Evolutionary conservation across 2,888 invertebrate species (phyloP), one percentile per base, ranked within the genome.

Genomic region (Pocota personata): DNA sequence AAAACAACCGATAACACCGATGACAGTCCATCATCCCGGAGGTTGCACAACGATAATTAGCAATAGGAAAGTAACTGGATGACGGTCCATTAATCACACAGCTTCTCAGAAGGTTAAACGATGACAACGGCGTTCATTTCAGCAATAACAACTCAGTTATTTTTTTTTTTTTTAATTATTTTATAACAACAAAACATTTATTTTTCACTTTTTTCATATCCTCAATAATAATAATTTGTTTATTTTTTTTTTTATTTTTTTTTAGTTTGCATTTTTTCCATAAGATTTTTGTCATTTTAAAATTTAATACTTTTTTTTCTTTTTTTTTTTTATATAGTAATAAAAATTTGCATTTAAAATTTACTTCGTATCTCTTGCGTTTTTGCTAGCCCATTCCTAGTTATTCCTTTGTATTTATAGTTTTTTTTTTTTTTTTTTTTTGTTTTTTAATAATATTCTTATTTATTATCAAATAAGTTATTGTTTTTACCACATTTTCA

Each of bases 141-240:
- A 50, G 48, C 77, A 88, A 87, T 83, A 88, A 83, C 46, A 87
- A 88, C 48, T 69, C 77, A 75, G 48, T 48, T 76, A 21, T 72
- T 82, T 77, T 72, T 77, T 72, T 72, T n/a, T n/a, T n/a, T 86
- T 87, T 87, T 82, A 87, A 87, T 87, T 77, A 88, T 89, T 89
- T 89, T 88, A 88, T 88, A 89, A 89, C 89, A 88, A 89, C 88
- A 89, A 89, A 89, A 88, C 89, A 89, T 89, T 89, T 89, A 89
- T 89, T 89, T 88, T 88, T 82, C 87, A 79, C 79, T 86, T 88
- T 79, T 82, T 75, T 79, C 78, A 77, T 83, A 77, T 83, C 83
- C 82, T 87, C 79, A 77, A 87, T 86, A 83, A 76, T 83, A 87
- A 78, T 87, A 87, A 77, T 78, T 83, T 86, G 62, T 86, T 71